phyloP scores from a whole-genome alignment of 2,888 invertebrate genomes.

The Agrotis puta region DNA sequence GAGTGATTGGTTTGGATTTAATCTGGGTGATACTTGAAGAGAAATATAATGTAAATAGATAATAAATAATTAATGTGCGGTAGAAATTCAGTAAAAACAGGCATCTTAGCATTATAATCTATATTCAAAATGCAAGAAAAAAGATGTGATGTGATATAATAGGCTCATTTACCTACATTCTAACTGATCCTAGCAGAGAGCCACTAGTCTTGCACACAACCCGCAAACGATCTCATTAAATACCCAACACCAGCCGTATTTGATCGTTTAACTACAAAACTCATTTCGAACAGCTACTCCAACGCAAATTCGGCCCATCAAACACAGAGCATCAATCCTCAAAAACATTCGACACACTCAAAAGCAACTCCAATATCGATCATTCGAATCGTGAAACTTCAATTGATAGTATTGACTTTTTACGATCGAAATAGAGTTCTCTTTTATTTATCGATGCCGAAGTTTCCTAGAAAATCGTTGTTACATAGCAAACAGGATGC shows the following conservation, averaged over 20 bases:
- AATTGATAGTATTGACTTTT: slow-evolving; percentile 63
- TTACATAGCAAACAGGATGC: slow-evolving; percentile 82
- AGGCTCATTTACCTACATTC: not conserved
- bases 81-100: too few relatives aligned
- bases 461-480: slow-evolving; percentile 76
- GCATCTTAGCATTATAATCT: not conserved
- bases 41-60: too few relatives aligned
- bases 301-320: slow-evolving; percentile 44
- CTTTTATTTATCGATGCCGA: slow-evolving; percentile 67
- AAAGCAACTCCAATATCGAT: slow-evolving; percentile 56
- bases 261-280: slow-evolving; percentile 43
- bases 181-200: not conserved
- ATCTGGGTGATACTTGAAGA: not conserved
- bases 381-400: slow-evolving; percentile 57
- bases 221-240: slow-evolving; percentile 22
- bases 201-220: not conserved
- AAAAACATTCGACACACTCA: slow-evolving; percentile 49
- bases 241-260: slow-evolving; percentile 28
- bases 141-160: not conserved
- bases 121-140: too few relatives aligned
- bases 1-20: slow-evolving; percentile 8
- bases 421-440: slow-evolving; percentile 65
- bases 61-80: not conserved
- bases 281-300: slow-evolving; percentile 45
- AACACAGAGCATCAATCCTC: slow-evolving; percentile 41